These are phyloP conservation scores for Melopsittacus undulatus DNA, from an alignment of 2,797 vertebrate species.

Conservation along the genomic window DNA sequence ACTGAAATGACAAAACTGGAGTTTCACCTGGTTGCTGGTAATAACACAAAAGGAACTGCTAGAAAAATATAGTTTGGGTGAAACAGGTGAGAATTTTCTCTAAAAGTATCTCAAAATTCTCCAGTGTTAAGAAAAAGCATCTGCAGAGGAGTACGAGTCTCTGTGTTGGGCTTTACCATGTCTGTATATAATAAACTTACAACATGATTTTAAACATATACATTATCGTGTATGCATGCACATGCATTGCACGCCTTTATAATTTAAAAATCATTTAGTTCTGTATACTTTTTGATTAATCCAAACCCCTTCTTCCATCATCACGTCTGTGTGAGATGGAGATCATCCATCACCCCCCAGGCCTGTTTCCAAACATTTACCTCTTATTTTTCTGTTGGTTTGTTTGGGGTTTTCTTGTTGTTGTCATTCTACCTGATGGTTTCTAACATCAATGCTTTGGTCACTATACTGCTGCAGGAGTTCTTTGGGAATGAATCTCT, in stretches of 20 bases:
- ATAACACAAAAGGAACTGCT: neutral
- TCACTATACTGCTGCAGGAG: neutral
- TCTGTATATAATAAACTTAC: neutral
- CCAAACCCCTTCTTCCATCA: neutral
- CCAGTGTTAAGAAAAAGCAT: neutral
- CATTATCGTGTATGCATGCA: neutral
- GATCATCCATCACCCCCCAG: neutral
- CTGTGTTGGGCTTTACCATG: neutral
- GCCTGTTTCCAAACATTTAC: rapidly evolving
- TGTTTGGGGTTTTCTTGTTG: neutral
- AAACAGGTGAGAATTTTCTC: neutral
- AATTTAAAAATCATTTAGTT: neutral
- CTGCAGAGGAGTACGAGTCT: neutral
- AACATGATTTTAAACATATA: neutral
- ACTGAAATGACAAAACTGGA: neutral
- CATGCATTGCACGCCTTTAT: neutral
- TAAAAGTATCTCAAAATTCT: neutral
- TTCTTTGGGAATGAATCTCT: neutral
- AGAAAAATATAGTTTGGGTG: neutral
- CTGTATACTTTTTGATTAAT: neutral
- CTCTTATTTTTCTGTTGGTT: neutral
- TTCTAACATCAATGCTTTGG: neutral
- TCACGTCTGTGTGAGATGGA: neutral
- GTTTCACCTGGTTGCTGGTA: neutral
- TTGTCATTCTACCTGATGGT: neutral